Conservation (phyloP, 92 coral and sea anemone species). For the Epizoanthus stellaris region DNA sequence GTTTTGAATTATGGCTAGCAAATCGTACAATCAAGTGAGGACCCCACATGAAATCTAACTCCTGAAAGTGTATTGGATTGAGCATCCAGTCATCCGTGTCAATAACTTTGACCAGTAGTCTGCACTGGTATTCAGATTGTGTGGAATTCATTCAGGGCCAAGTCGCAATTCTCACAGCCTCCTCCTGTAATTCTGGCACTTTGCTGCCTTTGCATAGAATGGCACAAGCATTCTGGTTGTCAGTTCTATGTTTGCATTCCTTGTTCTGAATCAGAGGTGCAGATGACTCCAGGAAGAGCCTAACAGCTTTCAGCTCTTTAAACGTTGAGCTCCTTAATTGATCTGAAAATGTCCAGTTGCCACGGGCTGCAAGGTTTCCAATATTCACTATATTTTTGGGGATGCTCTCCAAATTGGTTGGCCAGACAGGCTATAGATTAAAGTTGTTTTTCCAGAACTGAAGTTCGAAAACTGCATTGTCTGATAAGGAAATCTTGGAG, state of each 20-base stretch:
- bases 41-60: constrained; percentile 47
- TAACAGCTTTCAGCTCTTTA: too few species aligned
- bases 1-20: background rate
- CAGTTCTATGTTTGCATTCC: too few species aligned
- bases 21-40: background rate
- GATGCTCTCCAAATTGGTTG: too few species aligned
- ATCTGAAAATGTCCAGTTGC: too few species aligned
- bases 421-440: too few species aligned
- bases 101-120: background rate
- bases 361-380: background rate
- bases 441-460: too few species aligned
- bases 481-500: too few species aligned
- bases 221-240: too few species aligned
- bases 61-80: constrained; percentile 38
- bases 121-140: background rate
- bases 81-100: background rate
- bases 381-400: background rate
- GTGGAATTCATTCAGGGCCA: background rate
- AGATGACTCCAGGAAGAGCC: too few species aligned
- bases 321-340: too few species aligned
- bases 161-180: background rate
- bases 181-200: background rate
- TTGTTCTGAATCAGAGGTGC: too few species aligned
- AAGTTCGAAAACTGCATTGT: too few species aligned
- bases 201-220: background rate